Evolutionary conservation across 2,113 vertebrate species (phyloP).

Genomic region (Nestor notabilis): DNA sequence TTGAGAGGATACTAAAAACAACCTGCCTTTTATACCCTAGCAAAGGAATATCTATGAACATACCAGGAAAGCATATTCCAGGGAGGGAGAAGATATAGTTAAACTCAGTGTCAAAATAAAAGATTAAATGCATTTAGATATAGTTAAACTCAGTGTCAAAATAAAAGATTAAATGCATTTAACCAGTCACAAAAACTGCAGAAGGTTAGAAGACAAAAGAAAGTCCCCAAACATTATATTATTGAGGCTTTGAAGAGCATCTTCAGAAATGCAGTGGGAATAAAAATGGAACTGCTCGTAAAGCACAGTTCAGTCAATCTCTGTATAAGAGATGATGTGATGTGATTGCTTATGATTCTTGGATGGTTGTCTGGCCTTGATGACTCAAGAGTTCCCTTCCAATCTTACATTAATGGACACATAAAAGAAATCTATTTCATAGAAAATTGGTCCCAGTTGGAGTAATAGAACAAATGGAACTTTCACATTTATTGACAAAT

Average conservation of each 20-base stretch:
- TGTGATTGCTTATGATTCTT: background rate
- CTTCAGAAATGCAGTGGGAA: background rate
- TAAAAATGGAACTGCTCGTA: background rate
- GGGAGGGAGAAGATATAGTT: background rate
- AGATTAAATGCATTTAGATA: background rate
- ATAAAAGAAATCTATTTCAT: background rate
- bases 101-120: background rate
- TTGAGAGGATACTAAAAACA: background rate
- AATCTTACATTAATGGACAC: background rate
- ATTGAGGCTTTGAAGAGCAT: background rate
- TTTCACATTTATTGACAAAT: background rate
- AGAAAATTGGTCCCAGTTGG: background rate
- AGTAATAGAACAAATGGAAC: background rate
- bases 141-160: background rate
- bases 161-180: background rate
- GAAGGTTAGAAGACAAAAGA: background rate
- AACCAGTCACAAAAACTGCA: background rate
- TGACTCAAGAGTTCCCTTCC: background rate
- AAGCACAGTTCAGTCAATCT: background rate
- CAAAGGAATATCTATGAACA: background rate
- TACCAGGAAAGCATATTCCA: background rate
- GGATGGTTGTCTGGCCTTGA: background rate
- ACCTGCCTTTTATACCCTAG: background rate
- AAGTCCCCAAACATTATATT: background rate
- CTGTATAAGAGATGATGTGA: background rate